Percentiles rank a stretch among this genome's conserved stretches.
phyloP scores from a whole-genome alignment of 2,113 vertebrate genomes.

The Pleuronectes platessa region DNA sequence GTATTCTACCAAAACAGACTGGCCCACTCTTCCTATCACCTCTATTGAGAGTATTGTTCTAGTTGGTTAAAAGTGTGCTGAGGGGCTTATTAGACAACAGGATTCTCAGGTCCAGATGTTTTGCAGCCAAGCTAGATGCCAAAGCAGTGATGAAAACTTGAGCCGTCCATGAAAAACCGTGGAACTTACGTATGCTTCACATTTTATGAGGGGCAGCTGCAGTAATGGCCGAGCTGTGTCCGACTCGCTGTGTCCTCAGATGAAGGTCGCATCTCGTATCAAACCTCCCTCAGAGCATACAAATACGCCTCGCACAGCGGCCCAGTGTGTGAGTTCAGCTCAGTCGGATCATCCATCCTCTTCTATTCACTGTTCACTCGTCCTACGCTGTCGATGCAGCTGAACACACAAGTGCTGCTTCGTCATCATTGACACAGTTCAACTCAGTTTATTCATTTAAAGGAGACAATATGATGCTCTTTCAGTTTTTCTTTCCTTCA shows the following conservation, averaged over 20 bases:
- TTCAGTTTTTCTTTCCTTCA: no score
- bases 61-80: neutral
- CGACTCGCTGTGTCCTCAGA: constrained; percentile 31
- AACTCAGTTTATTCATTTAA: no score
- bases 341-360: neutral
- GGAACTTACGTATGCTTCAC: constrained; percentile 35
- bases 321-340: neutral
- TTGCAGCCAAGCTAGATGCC: constrained; percentile 44
- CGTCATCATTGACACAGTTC: constrained; percentile 8
- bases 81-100: neutral
- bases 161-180: constrained; percentile 22
- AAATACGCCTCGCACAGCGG: neutral
- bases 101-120: constrained; percentile 19
- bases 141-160: constrained; percentile 23
- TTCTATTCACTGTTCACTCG: neutral
- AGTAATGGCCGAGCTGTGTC: constrained; percentile 10
- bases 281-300: constrained; percentile 19
- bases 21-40: neutral
- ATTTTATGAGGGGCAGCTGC: constrained; percentile 73
- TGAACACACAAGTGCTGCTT: constrained; percentile 26
- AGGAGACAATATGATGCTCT: no score
- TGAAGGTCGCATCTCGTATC: constrained; percentile 27
- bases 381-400: constrained; percentile 32
- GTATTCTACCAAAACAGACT: neutral
- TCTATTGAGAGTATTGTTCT: neutral